Conservation (phyloP, 1,140 invertebrate species). For the Leptinotarsa lineolata region DNA sequence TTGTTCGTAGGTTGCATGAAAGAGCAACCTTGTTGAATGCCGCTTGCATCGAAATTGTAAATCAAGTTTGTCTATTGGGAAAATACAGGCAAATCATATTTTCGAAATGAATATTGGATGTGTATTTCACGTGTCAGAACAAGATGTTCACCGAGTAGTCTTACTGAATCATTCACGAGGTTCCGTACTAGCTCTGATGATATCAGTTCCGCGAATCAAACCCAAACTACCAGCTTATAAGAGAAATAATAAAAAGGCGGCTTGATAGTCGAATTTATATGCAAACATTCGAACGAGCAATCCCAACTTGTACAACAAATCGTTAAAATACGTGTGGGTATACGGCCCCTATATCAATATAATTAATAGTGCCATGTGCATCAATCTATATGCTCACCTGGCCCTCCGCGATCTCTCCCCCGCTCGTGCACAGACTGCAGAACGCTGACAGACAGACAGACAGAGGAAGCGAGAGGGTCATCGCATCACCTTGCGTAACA, state of each 20-base stretch:
- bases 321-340: constrained; percentile 26
- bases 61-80: no score
- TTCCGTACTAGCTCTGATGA: not conserved
- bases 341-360: constrained; percentile 34
- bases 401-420: constrained; percentile 30
- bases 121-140: no score
- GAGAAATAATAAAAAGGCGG: not conserved
- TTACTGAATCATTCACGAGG: not conserved
- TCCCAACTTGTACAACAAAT: constrained; percentile 28
- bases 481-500: constrained; percentile 32
- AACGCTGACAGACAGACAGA: constrained; percentile 21
- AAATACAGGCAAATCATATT: no score
- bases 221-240: not conserved
- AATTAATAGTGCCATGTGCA: constrained; percentile 47
- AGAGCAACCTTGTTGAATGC: no score
- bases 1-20: no score
- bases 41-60: no score
- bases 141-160: not conserved
- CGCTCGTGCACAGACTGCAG: constrained; percentile 20
- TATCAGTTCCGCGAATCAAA: constrained; percentile 1
- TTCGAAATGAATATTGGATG: no score
- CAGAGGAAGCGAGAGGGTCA: constrained; percentile 29
- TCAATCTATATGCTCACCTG: constrained; percentile 44
- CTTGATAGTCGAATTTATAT: constrained; percentile 10
- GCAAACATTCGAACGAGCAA: constrained; percentile 1